Evolutionary conservation across 2,888 invertebrate species (phyloP).

Genomic region (Drosophila borborema): DNA sequence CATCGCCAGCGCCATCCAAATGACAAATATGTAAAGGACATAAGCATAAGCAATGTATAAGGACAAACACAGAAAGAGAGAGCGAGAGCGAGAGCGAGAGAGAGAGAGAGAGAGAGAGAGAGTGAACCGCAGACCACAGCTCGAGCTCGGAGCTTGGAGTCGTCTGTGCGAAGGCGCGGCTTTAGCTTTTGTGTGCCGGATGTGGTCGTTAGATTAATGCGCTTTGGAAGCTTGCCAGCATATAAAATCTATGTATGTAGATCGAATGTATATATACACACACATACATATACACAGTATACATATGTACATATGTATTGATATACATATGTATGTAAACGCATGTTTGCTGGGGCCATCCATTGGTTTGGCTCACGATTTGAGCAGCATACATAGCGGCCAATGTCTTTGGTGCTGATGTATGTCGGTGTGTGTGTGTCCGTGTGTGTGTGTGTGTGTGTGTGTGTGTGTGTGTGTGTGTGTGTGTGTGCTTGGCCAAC

Average conservation of each 20-base stretch:
- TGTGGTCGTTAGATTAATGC: conserved; percentile 80
- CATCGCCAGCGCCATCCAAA: conserved; percentile 58
- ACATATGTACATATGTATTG: conserved; percentile 2
- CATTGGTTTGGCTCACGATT: conserved; percentile 25
- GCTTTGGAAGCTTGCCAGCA: conserved; percentile 79
- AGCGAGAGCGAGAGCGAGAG: background rate
- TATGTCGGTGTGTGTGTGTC: conserved; percentile 7
- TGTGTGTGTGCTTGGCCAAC: conserved; percentile 19
- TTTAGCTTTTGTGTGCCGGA: conserved; percentile 72
- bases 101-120: background rate
- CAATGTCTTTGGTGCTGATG: conserved; percentile 12
- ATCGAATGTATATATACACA: conserved; percentile 8
- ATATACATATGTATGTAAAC: conserved; percentile 4
- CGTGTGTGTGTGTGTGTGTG: conserved; percentile 9
- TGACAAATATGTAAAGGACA: conserved; percentile 80
- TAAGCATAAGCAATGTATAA: conserved; percentile 78
- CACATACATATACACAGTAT: background rate
- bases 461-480: conserved; percentile 6
- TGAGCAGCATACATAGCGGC: conserved; percentile 28
- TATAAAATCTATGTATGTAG: conserved; percentile 73
- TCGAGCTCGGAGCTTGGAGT: conserved; percentile 14
- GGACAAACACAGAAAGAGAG: conserved; percentile 48
- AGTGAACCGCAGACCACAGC: conserved; percentile 16
- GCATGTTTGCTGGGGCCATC: conserved; percentile 24
- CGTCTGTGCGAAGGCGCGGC: conserved; percentile 24